Percentiles rank a stretch among this genome's conserved stretches.
These are phyloP conservation scores for Oxygymnocypris stewartii DNA, from an alignment of 2,113 vertebrate species.

Conservation along the genomic window DNA sequence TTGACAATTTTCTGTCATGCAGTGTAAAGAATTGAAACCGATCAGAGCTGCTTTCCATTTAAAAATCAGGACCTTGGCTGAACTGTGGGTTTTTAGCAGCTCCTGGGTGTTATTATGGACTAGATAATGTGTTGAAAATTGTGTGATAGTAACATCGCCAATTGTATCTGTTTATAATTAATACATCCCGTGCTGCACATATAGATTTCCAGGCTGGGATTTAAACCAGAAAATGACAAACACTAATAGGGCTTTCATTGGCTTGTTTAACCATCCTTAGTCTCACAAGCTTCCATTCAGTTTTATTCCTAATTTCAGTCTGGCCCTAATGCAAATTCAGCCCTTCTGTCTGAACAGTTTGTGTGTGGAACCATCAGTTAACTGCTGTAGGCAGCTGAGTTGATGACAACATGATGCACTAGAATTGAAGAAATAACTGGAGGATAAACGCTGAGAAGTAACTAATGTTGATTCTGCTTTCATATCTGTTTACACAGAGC, in stretches of 20 bases:
- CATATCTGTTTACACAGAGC: neutral
- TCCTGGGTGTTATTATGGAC: constrained; percentile 12
- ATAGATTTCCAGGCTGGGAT: constrained; percentile 11
- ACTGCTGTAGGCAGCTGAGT: constrained; percentile 21
- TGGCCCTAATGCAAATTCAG: constrained; percentile 27
- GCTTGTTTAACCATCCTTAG: constrained; percentile 13
- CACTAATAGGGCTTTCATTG: constrained; percentile 28
- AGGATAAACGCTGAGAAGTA: neutral
- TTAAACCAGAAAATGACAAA: constrained; percentile 32
- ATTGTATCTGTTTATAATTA: constrained; percentile 28
- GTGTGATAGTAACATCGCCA: constrained; percentile 9
- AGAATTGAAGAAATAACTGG: constrained; percentile 22
- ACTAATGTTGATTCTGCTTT: neutral
- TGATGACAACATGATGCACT: constrained; percentile 2
- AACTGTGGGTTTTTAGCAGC: neutral
- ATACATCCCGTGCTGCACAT: neutral
- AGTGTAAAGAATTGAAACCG: neutral
- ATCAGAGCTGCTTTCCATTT: constrained; percentile 27
- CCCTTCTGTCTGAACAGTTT: constrained; percentile 26
- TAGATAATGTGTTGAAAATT: constrained; percentile 40
- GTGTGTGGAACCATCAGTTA: constrained; percentile 23
- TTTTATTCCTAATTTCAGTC: constrained; percentile 23
- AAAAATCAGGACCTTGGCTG: neutral
- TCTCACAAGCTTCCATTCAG: constrained; percentile 21
- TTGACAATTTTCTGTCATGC: neutral